Base-by-base conservation (phyloP, 2,797 vertebrate genomes). In the Vespertilio murinus region DNA sequence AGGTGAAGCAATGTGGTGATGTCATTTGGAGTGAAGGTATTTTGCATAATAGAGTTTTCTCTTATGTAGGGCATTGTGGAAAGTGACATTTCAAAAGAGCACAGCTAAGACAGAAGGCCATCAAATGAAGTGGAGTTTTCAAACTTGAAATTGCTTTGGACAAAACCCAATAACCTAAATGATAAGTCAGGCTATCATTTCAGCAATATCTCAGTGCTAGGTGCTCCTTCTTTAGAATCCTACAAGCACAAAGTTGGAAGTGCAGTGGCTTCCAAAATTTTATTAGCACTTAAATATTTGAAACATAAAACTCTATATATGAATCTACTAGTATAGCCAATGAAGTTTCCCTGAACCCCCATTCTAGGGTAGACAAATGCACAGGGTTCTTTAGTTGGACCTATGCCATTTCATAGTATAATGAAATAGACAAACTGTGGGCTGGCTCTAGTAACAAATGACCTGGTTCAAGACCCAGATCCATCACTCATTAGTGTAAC, bases 51-150 rank as follows among this genome's bases (percentile, higher is more conserved):
- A 25, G 45, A 94, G 96, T 93, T 95, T 96, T 90, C 71, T 88
- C 47, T 47, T 83, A 8, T 86, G 67, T 80, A 91, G 61, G 64
- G 83, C 56, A 45, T 33, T 6, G 0, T 56, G n/a, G 86, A 89
- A 81, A 90, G 42, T 95, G 96, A 92, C 90, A 97, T 97, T 95
- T 96, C 84, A 75, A 96, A 96, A 96, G 83, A 93, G 87, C 94
- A 90, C 40, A 45, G 83, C 54, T 56, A 54, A 88, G 87, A 86
- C 17, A 56, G 71, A 95, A 89, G 87, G 67, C 75, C 42, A 64
- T 93, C 85, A 69, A 75, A 73, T 25, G 33, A 89, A 81, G 25
- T 42, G 30, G 45, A 42, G 30, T 96, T 79, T 59, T 90, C 80
- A 89, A 89, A 84, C 83, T 83, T 64, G 47, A 94, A 45, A 79